These are phyloP conservation scores for Sesamia nonagrioides DNA, from an alignment of 1,140 invertebrate genomes.

Conservation along the genomic window DNA sequence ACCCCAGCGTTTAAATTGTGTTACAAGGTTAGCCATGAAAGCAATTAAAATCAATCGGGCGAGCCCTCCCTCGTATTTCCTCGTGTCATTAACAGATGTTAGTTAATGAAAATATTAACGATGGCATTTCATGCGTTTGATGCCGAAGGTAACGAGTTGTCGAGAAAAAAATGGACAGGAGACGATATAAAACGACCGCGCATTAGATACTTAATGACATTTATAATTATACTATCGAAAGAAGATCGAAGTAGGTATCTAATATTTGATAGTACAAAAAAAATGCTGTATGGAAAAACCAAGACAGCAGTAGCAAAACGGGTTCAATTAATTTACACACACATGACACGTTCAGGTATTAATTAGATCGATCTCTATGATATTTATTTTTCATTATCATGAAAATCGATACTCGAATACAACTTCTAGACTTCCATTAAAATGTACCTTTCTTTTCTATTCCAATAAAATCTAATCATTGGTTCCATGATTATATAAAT, in stretches of 20 bases:
- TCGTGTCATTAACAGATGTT: conserved; percentile 56
- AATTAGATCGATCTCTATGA: conserved; percentile 1
- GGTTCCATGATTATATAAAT: no score
- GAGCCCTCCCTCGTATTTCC: conserved; percentile 58
- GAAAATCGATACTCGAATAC: no score
- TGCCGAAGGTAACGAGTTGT: neutral
- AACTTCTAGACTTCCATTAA: no score
- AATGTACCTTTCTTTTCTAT: no score
- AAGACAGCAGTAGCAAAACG: conserved; percentile 1
- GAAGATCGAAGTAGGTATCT: neutral
- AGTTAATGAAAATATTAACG: conserved; percentile 67
- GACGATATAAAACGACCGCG: neutral
- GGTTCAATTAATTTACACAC: conserved; percentile 14
- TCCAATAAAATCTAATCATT: no score
- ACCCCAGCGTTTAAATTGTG: conserved; percentile 58
- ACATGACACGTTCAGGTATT: neutral
- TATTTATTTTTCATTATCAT: neutral
- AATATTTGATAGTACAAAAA: conserved; percentile 8
- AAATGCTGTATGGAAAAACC: conserved; percentile 11
- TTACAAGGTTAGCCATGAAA: conserved; percentile 62
- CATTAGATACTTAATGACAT: neutral
- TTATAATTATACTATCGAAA: conserved; percentile 1
- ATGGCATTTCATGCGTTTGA: conserved; percentile 24
- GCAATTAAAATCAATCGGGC: conserved; percentile 76
- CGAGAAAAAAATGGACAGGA: neutral